Evolutionary conservation across 2,797 vertebrate species (phyloP).

Genomic region (Molossus alvarezi): DNA sequence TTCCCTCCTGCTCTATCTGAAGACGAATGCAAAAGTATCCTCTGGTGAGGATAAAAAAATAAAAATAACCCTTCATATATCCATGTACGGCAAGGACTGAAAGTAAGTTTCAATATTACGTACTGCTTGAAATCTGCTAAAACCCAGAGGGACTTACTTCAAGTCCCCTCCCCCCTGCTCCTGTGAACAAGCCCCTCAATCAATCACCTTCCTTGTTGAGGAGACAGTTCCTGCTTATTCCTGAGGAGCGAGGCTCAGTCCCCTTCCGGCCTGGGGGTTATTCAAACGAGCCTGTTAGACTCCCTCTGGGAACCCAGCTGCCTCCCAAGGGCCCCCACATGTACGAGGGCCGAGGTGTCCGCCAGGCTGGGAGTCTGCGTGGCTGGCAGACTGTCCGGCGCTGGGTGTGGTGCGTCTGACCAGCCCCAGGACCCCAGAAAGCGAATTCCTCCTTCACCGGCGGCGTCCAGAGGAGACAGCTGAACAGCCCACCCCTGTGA

Average conservation of each 20-base stretch:
- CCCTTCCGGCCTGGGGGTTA: neutral
- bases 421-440: neutral
- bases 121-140: neutral
- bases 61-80: neutral
- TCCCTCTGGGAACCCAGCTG: neutral
- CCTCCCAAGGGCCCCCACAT: neutral
- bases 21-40: too few species aligned
- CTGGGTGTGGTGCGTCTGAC: neutral
- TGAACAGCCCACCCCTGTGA: neutral
- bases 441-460: neutral
- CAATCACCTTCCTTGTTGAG: neutral
- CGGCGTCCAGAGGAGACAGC: neutral
- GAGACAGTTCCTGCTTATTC: neutral
- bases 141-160: neutral
- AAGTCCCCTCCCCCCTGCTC: neutral
- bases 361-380: neutral
- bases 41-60: neutral
- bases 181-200: neutral
- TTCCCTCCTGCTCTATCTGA: too few species aligned
- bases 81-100: neutral
- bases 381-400: neutral
- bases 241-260: neutral
- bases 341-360: neutral
- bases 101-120: conserved; percentile 1
- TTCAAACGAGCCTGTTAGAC: neutral